Evolutionary conservation across 2,113 vertebrate genomes (phyloP), one percentile per base, ranked within the genome.

Genomic region (Sus scrofa): DNA sequence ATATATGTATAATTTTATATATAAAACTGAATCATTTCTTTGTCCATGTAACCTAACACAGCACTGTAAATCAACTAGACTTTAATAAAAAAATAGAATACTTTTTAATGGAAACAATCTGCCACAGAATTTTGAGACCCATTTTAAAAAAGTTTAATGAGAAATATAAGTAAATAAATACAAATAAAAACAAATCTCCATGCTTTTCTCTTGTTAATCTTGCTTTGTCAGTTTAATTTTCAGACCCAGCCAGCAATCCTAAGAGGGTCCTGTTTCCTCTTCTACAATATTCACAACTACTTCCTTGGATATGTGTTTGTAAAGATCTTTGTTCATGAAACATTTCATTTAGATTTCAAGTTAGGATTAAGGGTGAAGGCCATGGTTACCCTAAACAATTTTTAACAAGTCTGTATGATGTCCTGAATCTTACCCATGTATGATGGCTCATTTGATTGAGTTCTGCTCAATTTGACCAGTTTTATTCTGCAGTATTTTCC

Each of bases 331-430:
- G 16, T 75, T 86, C 32, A 56, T 27, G 30, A 86, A 88, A 30
- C 81, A 73, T 52, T 75, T 91, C 10, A 89, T 44, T 94, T 95
- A 95, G 74, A 16, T 60, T 34, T 97, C 19, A 86, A 78, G 18
- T 63, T 68, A 91, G 32, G 52, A 87, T 79, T 85, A 85, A n/a
- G 56, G 8, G 7, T 62, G 58, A 94, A 16, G 3, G 0, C 83
- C 83, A 70, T 32, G 3, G n/a, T 93, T 87, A 73, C 34, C 6
- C 11, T 68, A 60, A 20, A 44, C 7, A 78, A 7, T 65, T 95
- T 27, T 81, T 68, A 85, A 85, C 26, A 92, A 63, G 7, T 82
- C 24, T 87, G 50, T 32, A 62, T 50, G 18, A 30, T 86, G 15
- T 26, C 5, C n/a, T 37, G 54, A 90, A 81, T 91, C 56, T 50